phyloP scores from a whole-genome alignment of 2,888 invertebrate genomes.

The Liodrosophila aerea region DNA sequence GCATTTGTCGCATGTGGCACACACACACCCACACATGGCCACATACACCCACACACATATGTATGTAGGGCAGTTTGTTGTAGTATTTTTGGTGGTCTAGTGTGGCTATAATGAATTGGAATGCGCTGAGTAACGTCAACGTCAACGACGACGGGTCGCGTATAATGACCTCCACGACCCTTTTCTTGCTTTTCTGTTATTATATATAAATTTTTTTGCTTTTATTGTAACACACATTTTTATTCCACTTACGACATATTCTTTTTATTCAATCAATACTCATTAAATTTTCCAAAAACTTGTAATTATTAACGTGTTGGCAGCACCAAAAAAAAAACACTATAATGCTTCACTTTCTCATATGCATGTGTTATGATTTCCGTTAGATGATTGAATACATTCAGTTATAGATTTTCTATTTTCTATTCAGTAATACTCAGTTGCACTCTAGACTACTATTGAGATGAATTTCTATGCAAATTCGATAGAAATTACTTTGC shows the following conservation, averaged over 20 bases:
- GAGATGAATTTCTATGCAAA: neutral
- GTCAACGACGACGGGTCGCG: slow-evolving; percentile 35
- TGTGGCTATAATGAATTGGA: slow-evolving; percentile 64
- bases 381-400: slow-evolving; percentile 1
- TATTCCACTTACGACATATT: slow-evolving; percentile 55
- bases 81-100: slow-evolving; percentile 18
- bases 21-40: slow-evolving; percentile 2
- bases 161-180: slow-evolving; percentile 67
- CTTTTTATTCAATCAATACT: slow-evolving; percentile 76
- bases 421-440: slow-evolving; percentile 3
- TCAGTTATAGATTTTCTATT: neutral
- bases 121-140: slow-evolving; percentile 57
- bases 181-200: slow-evolving; percentile 5
- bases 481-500: slow-evolving; percentile 5
- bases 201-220: neutral
- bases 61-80: slow-evolving; percentile 28
- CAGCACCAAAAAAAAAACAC: slow-evolving; percentile 18
- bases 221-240: slow-evolving; percentile 48
- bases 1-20: slow-evolving; percentile 17
- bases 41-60: slow-evolving; percentile 5
- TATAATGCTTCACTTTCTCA: neutral
- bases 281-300: slow-evolving; percentile 78
- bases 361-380: neutral
- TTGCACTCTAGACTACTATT: no score
- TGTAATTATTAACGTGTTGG: slow-evolving; percentile 55